Percentiles rank a stretch among this genome's conserved stretches.
Evolutionary conservation across 2,113 vertebrate species (phyloP).

Genomic region (Struthidea cinerea): DNA sequence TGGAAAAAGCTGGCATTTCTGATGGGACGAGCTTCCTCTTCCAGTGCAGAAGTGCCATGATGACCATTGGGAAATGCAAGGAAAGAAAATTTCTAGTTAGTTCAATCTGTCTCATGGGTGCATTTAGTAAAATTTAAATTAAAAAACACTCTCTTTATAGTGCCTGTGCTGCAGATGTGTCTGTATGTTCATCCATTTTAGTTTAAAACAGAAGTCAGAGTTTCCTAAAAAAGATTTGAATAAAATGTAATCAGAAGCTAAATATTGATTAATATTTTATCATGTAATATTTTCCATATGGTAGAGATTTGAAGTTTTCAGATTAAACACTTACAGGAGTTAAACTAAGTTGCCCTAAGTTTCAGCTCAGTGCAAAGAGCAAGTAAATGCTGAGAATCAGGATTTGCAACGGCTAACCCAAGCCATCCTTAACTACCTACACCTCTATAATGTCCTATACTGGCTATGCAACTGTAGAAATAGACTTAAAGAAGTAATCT

Average conservation of each 20-base stretch:
- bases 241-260: not conserved
- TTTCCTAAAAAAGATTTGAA: not conserved
- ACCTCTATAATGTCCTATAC: constrained; percentile 29
- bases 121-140: not conserved
- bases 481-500: constrained; percentile 67
- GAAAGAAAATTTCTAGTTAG: not conserved
- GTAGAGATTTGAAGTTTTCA: not conserved
- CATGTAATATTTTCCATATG: not conserved
- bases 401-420: constrained; percentile 56
- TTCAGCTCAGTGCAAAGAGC: not conserved
- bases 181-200: not conserved
- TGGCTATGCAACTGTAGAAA: constrained; percentile 64
- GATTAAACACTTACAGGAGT: not conserved
- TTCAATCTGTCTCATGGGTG: accelerated
- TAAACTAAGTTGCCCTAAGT: not conserved
- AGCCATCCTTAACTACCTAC: constrained; percentile 12
- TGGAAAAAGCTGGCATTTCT: not conserved
- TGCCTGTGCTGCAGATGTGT: not conserved
- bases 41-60: not conserved
- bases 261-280: not conserved
- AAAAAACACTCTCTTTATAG: not conserved
- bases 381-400: constrained; percentile 42
- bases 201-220: not conserved
- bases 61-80: not conserved
- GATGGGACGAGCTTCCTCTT: not conserved